Base-by-base conservation (phyloP, 2,797 vertebrate genomes). In the Platalea minor region DNA sequence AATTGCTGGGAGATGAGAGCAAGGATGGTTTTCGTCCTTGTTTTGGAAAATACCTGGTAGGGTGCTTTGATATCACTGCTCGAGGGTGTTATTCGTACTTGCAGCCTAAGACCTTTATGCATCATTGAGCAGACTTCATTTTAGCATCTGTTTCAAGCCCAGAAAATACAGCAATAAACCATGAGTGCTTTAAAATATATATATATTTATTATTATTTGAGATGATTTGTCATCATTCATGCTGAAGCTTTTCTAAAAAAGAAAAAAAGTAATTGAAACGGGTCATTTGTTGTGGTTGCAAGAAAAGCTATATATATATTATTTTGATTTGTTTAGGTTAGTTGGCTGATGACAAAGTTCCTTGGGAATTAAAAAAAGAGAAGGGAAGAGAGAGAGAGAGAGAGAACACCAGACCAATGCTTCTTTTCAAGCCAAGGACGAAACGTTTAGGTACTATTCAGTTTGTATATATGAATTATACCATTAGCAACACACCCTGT, bases 121-220 rank as follows among this genome's bases (percentile, higher is more conserved):
- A 54, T 35, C 50, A 51, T 43, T 76, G 63, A 89, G 8, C 43
- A 94, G 46, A 85, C 25, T 83, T 88, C 25, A 70, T 95, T 85
- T 85, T 53, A 69, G 18, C 75, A 67, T 56, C 50, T 69, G 46
- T 67, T 94, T 87, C 41, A 72, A 94, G 51, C 33, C 48, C 31
- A 70, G n/a, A 74, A 95, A 94, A 89, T 45, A 56, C 3, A 85
- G 24, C 13, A 76, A 45, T 73, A 84, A 80, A 61, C 8, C 2
- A 85, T 23, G 11, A 80, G 14, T 53, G 23, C 3, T 70, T 89
- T 21, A 77, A 74, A 67, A 63, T 17, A 23, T 8, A 45, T 57
- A 17, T 46, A 17, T 65, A 23, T 70, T 60, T 48, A 56, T 63
- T 77, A 68, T 60, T 81, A 28, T 76, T 79, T 80, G 26, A 48